A percentile compares a stretch with the other conserved stretches of the same genome.
phyloP scores from a whole-genome alignment of 2,797 vertebrate genomes.

The Gallinago solitaria region DNA sequence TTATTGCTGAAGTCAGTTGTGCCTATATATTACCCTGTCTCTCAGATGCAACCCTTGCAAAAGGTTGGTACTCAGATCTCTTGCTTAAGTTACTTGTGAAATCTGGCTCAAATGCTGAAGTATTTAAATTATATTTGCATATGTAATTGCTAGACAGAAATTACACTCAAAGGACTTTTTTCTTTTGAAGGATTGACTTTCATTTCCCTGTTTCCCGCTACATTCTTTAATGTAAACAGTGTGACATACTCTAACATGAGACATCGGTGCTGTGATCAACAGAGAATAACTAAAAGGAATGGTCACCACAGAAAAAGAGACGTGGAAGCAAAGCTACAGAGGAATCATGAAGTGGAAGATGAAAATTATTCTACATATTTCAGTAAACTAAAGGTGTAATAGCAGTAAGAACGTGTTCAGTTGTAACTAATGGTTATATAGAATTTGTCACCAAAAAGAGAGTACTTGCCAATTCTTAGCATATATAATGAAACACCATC shows the following conservation, averaged over 20 bases:
- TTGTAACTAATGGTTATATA: neutral
- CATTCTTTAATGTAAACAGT: neutral
- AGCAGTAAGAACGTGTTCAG: neutral
- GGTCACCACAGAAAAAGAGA: neutral
- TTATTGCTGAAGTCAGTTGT: neutral
- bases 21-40: neutral
- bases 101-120: neutral
- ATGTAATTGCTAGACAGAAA: neutral
- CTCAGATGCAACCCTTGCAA: neutral
- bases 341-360: neutral
- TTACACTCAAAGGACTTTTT: neutral
- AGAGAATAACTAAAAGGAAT: neutral
- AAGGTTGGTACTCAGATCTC: neutral
- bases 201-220: neutral
- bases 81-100: neutral
- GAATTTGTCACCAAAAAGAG: neutral
- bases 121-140: neutral
- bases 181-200: neutral
- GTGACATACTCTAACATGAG: neutral
- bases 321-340: neutral
- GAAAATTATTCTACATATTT: neutral
- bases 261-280: neutral
- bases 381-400: neutral
- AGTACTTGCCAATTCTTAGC: neutral
- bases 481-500: neutral